Evolutionary conservation across 2,113 vertebrate genomes (phyloP).

Genomic region (Varanus komodoensis): DNA sequence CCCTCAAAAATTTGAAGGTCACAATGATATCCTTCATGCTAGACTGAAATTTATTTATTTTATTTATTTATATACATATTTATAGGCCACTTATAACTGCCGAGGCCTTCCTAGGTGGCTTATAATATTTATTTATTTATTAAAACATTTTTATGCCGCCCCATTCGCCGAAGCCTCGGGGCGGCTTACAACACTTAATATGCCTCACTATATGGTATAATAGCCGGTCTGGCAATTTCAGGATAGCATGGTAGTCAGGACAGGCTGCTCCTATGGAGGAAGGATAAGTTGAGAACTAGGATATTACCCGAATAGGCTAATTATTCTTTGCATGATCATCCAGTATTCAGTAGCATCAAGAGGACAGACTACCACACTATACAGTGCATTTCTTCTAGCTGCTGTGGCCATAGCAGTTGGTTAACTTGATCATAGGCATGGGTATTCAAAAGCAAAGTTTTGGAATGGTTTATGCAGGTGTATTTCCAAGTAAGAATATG

Average conservation of each 20-base stretch:
- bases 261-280: background rate
- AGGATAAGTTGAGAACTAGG: background rate
- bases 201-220: background rate
- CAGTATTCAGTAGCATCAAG: background rate
- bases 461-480: background rate
- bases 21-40: background rate
- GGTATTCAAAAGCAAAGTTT: background rate
- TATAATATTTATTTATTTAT: too few relatives aligned
- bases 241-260: background rate
- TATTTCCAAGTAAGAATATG: background rate
- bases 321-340: background rate
- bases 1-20: background rate
- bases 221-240: background rate
- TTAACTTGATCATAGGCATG: background rate
- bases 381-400: background rate
- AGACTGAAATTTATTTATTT: background rate
- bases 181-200: too few relatives aligned
- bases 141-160: too few relatives aligned
- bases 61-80: too few relatives aligned
- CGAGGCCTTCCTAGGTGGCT: too few relatives aligned
- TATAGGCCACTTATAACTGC: too few relatives aligned
- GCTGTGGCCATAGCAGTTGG: background rate
- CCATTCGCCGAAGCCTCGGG: too few relatives aligned
- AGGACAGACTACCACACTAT: background rate
- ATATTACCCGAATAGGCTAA: background rate